These are phyloP conservation scores for Platorchestia sp. DNA, from an alignment of 1,140 invertebrate genomes.

Conservation along the genomic window DNA sequence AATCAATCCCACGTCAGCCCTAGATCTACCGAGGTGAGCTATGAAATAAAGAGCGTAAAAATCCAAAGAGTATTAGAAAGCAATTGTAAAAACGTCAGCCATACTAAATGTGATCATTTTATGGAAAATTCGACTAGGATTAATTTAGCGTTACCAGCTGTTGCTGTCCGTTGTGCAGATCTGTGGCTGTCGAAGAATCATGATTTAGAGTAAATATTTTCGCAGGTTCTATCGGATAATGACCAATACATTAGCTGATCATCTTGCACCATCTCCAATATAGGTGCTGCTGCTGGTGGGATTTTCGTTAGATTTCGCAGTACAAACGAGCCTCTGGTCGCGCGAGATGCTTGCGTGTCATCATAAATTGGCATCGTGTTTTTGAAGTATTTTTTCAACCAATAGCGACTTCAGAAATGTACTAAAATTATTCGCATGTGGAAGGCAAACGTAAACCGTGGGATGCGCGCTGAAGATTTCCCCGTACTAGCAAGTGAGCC, in stretches of 20 bases:
- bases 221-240: background rate
- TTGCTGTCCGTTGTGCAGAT: background rate
- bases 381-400: background rate
- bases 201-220: background rate
- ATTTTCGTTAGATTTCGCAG: background rate
- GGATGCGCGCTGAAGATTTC: background rate
- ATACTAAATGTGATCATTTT: background rate
- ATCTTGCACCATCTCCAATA: background rate
- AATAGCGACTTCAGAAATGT: background rate
- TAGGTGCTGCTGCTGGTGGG: background rate
- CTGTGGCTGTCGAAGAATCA: background rate
- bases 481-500: background rate
- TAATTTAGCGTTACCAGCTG: background rate
- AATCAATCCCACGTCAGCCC: background rate
- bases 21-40: background rate
- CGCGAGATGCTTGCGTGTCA: background rate
- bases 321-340: background rate
- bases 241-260: no score
- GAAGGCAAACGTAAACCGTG: background rate
- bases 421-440: background rate
- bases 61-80: no score
- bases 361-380: background rate
- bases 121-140: background rate
- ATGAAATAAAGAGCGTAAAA: background rate
- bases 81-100: no score